Conservation (phyloP, 2,113 vertebrate genomes). For the Charadrius vociferus region DNA sequence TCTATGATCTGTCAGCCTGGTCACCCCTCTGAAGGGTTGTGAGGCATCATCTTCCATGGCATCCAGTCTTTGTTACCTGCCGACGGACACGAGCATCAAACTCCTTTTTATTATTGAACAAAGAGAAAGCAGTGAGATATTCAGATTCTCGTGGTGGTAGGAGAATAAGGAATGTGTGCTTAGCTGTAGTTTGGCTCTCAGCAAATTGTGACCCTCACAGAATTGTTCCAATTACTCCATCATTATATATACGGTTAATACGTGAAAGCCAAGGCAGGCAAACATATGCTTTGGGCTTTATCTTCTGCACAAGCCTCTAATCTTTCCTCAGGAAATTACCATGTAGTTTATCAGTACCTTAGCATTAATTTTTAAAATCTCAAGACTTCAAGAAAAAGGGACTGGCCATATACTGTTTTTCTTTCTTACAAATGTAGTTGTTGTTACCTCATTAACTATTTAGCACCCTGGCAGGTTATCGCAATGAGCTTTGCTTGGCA, state of each 20-base stretch:
- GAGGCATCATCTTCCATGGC: neutral
- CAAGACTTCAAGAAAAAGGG: neutral
- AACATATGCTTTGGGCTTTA: neutral
- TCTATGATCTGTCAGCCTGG: neutral
- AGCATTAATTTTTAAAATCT: constrained; percentile 5
- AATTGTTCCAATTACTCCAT: neutral
- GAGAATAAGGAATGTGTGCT: neutral
- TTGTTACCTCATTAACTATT: constrained; percentile 20
- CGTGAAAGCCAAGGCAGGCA: neutral
- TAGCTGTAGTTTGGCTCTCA: neutral
- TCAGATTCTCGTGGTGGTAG: neutral
- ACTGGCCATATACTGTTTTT: neutral
- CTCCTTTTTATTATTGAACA: neutral
- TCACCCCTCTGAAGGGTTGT: neutral
- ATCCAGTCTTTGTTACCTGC: neutral
- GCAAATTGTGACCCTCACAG: neutral
- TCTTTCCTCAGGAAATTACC: constrained; percentile 39
- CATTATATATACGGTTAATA: neutral
- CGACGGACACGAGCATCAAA: neutral
- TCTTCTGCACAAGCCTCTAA: constrained; percentile 17
- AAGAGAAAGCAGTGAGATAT: neutral
- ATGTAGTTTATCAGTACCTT: neutral
- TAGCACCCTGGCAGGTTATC: neutral
- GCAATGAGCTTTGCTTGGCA: neutral
- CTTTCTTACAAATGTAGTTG: neutral